Evolutionary conservation across 2,113 vertebrate genomes (phyloP).

Genomic region (Rhabdomys dilectus): DNA sequence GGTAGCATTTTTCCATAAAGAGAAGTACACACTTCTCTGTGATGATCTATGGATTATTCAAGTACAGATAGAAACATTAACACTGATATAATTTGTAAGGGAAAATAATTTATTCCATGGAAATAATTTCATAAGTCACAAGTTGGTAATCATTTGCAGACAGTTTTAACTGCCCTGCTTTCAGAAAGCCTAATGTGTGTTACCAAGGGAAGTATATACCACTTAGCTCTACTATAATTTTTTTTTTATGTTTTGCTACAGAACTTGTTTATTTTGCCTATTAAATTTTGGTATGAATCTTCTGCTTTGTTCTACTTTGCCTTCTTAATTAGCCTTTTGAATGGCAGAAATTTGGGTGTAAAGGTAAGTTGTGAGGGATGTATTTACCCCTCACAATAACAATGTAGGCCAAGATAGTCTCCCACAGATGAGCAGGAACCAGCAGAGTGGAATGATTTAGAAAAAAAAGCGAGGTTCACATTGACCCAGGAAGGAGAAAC

Average conservation of each 20-base stretch:
- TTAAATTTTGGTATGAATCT: conserved; percentile 8
- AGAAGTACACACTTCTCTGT: neutral
- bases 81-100: neutral
- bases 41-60: neutral
- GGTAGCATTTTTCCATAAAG: neutral
- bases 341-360: neutral
- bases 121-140: neutral
- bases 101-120: conserved; percentile 36
- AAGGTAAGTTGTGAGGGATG: neutral
- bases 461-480: neutral
- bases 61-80: conserved; percentile 17
- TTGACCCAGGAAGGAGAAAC: neutral
- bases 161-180: conserved; percentile 42
- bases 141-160: conserved; percentile 49
- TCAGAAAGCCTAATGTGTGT: neutral
- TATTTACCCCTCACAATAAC: neutral
- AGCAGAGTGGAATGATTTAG: conserved; percentile 5
- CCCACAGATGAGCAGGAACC: conserved; percentile 22
- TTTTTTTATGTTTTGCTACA: neutral
- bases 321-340: conserved; percentile 42
- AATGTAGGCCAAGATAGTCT: neutral
- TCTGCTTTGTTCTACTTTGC: conserved; percentile 35
- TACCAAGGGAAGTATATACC: neutral
- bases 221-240: conserved; percentile 27
- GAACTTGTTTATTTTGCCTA: conserved; percentile 29